These are phyloP conservation scores for Drosophila vallismaia DNA, from an alignment of 2,888 invertebrate species.

Conservation along the genomic window DNA sequence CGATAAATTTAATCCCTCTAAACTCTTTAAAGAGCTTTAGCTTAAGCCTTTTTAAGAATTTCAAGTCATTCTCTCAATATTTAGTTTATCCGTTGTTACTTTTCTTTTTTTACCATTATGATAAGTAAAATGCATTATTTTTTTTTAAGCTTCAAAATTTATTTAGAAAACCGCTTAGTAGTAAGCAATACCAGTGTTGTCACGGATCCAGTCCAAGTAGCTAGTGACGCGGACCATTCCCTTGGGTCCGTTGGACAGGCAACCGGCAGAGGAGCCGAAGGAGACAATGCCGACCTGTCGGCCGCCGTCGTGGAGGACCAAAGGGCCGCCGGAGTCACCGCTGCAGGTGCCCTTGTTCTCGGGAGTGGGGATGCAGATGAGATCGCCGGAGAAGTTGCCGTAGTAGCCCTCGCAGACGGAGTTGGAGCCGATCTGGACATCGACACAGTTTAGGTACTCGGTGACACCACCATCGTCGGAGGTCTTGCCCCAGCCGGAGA, in stretches of 20 bases:
- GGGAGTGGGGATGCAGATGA: slow-evolving; percentile 36
- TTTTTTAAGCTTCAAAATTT: neutral
- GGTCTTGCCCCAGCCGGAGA: slow-evolving; percentile 72
- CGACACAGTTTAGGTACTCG: slow-evolving; percentile 52
- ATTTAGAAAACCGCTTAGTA: slow-evolving; percentile 18
- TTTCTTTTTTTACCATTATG: neutral
- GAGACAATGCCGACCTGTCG: slow-evolving; percentile 57
- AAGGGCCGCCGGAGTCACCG: slow-evolving; percentile 83
- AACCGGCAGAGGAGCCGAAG: slow-evolving; percentile 57
- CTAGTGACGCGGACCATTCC: slow-evolving; percentile 59
- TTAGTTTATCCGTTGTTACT: no score
- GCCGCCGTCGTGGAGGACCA: slow-evolving; percentile 55
- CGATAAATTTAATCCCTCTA: no score
- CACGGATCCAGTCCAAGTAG: slow-evolving; percentile 66
- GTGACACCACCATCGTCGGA: slow-evolving; percentile 73
- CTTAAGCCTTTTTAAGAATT: neutral
- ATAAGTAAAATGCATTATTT: neutral
- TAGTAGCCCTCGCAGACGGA: slow-evolving; percentile 81
- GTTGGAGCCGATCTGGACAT: slow-evolving; percentile 69
- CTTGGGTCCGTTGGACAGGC: slow-evolving; percentile 48
- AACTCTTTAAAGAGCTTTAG: neutral
- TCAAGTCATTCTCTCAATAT: neutral
- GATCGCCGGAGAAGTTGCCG: slow-evolving; percentile 50
- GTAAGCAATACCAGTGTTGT: slow-evolving; percentile 52
- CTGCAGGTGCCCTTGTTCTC: slow-evolving; percentile 78